phyloP scores from a whole-genome alignment of 1,140 invertebrate genomes.

The Aradophagus sp. region DNA sequence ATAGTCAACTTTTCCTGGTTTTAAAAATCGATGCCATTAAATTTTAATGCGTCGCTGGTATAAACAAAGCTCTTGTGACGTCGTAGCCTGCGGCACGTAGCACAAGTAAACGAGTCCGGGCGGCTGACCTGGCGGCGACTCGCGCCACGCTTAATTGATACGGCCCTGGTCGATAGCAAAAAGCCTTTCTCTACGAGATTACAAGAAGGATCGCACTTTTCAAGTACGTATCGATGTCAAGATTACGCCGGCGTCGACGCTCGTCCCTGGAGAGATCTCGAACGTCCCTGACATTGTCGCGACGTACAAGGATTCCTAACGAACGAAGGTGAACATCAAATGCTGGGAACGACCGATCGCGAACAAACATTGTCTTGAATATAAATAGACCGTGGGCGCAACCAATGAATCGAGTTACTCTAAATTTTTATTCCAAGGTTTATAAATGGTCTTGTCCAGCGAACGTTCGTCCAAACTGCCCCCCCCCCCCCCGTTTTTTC shows the following conservation, averaged over 20 bases:
- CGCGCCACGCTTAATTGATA: conserved; percentile 22
- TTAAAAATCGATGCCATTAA: no score
- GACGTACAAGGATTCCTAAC: conserved; percentile 62
- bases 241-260: conserved; percentile 59
- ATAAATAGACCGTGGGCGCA: conserved; percentile 15
- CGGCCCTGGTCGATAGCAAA: conserved; percentile 44
- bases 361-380: conserved; percentile 39
- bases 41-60: no score
- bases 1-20: no score
- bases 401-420: conserved; percentile 3
- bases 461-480: no score
- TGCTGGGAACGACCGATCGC: conserved; percentile 30
- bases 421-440: no score
- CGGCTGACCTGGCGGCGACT: no score
- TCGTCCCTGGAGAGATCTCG: conserved; percentile 59
- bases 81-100: no score
- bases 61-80: no score
- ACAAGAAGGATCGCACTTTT: conserved; percentile 41
- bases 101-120: no score
- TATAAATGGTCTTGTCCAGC: no score
- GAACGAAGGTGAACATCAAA: conserved; percentile 44
- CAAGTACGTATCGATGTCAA: conserved; percentile 64
- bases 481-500: no score
- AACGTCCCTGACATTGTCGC: conserved; percentile 70
- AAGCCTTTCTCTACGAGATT: conserved; percentile 32